Percentiles rank a stretch among this genome's conserved stretches.
Evolutionary conservation across 2,113 vertebrate species (phyloP).

Genomic region (Phoxinus phoxinus): DNA sequence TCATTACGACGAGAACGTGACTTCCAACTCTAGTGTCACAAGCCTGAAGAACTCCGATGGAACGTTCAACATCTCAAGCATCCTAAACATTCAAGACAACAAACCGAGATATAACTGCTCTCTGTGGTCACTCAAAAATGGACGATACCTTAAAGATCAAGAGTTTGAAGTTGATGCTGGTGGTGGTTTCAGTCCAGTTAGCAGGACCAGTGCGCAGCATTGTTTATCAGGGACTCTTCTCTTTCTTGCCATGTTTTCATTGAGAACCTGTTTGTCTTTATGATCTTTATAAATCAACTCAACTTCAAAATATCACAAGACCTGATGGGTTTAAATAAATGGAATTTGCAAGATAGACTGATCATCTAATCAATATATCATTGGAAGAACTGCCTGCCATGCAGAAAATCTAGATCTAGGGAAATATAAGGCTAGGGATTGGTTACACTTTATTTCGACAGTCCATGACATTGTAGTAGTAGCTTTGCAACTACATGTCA

Average conservation of each 20-base stretch:
- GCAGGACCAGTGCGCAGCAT: neutral
- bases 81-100: neutral
- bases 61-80: conserved; percentile 26
- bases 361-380: neutral
- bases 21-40: neutral
- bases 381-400: neutral
- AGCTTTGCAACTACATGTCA: too few relatives aligned
- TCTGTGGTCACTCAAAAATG: neutral
- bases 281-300: neutral
- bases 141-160: neutral
- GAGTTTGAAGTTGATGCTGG: neutral
- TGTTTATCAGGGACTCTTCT: neutral
- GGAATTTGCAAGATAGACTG: neutral
- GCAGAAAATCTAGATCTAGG: neutral
- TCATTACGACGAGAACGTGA: neutral
- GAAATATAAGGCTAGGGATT: too few relatives aligned
- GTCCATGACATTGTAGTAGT: too few relatives aligned
- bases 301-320: neutral
- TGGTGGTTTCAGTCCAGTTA: accelerated
- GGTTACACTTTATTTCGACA: too few relatives aligned
- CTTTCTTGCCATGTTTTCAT: neutral
- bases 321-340: neutral
- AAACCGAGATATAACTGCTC: neutral
- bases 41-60: neutral
- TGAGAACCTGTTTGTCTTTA: neutral